Conservation (phyloP, 2,888 invertebrate genomes). For the Rhagonycha fulva region DNA sequence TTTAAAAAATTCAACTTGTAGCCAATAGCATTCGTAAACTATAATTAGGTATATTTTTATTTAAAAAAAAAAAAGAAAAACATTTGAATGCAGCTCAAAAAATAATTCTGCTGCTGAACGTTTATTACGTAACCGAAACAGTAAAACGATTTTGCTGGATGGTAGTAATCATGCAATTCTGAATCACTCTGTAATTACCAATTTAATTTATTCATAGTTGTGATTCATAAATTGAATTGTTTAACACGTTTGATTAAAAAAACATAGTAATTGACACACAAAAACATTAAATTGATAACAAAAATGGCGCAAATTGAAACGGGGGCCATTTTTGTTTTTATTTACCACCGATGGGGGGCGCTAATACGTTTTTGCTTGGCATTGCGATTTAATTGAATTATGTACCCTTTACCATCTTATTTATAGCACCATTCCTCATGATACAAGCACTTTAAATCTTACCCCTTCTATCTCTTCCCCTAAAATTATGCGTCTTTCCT, state of each 20-base stretch:
- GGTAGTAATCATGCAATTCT: not conserved
- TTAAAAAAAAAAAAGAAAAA: not conserved
- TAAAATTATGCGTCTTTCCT: not conserved
- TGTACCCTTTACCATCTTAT: not conserved
- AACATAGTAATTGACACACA: not conserved
- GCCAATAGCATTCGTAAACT: not conserved
- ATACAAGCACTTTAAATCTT: not conserved
- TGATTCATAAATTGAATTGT: not conserved
- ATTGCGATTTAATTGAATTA: not conserved
- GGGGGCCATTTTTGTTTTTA: not conserved
- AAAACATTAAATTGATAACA: not conserved
- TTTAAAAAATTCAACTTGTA: slow-evolving; percentile 8
- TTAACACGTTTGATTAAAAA: not conserved
- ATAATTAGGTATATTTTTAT: not conserved
- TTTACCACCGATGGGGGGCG: not conserved
- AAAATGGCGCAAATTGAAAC: not conserved
- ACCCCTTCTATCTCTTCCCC: not conserved
- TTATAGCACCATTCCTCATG: not conserved
- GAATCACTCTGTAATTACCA: not conserved
- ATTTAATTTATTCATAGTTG: not conserved
- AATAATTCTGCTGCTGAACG: not conserved
- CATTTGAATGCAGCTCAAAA: not conserved
- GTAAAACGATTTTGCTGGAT: not conserved
- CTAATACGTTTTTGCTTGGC: not conserved
- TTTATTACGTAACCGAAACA: not conserved